A percentile compares a stretch with the other conserved stretches of the same genome.
Conservation (phyloP, 2,888 invertebrate species). For the Sacculina carcini region DNA sequence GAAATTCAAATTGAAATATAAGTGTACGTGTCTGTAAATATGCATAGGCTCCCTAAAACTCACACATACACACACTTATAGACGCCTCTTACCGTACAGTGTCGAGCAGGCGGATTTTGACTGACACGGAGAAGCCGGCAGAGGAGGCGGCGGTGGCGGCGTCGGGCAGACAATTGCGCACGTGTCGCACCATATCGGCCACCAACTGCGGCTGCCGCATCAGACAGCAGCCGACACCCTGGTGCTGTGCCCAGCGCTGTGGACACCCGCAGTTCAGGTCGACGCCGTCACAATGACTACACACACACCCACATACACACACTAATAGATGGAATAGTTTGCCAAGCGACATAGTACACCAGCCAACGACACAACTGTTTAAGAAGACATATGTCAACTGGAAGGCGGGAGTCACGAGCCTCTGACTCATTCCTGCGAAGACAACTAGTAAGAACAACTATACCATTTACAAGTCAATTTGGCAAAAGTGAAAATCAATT, state of each 20-base stretch:
- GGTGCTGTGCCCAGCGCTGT: conserved; percentile 75
- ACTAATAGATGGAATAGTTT: background rate
- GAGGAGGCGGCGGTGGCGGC: conserved; percentile 53
- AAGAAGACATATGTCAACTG: no score
- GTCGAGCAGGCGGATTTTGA: conserved; percentile 61
- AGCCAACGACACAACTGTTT: no score
- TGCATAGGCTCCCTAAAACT: background rate
- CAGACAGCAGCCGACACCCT: conserved; percentile 64
- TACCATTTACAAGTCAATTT: no score
- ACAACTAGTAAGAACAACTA: no score
- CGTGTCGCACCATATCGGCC: conserved; percentile 46
- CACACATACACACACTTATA: conserved; percentile 1
- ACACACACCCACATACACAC: no score
- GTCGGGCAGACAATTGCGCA: conserved; percentile 39
- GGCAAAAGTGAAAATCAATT: no score
- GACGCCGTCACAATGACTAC: conserved; percentile 65
- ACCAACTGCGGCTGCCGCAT: conserved; percentile 57
- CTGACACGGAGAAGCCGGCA: conserved; percentile 54
- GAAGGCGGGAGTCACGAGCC: no score
- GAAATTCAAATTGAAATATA: conserved; percentile 1
- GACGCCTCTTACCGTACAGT: conserved; percentile 27
- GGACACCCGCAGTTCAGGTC: conserved; percentile 97
- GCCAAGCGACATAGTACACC: no score
- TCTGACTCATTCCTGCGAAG: no score
- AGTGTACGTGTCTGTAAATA: background rate